phyloP scores from a whole-genome alignment of 2,888 invertebrate species.

The Ophion costatus region DNA sequence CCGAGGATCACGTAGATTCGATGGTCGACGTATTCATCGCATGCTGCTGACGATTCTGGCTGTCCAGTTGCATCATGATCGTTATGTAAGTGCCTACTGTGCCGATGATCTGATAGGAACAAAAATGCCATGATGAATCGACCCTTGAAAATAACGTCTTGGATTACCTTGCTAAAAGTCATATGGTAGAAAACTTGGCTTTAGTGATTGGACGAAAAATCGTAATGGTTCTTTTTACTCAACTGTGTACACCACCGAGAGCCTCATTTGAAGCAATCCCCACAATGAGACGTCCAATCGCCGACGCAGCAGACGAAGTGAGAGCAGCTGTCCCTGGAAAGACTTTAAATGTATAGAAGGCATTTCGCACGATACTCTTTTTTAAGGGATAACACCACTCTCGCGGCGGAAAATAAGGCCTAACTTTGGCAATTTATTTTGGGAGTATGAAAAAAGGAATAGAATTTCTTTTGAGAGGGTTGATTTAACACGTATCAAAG shows the following conservation, averaged over 20 bases:
- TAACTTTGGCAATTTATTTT: too few relatives aligned
- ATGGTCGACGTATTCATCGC: background rate
- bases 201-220: too few relatives aligned
- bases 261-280: constrained; percentile 37
- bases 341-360: background rate
- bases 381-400: too few relatives aligned
- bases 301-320: constrained; percentile 56
- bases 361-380: background rate
- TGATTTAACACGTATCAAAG: too few relatives aligned
- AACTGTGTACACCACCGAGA: background rate
- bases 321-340: constrained; percentile 55
- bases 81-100: constrained; percentile 58
- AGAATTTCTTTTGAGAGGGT: too few relatives aligned
- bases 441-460: too few relatives aligned
- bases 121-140: background rate
- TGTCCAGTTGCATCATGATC: constrained; percentile 65
- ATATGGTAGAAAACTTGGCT: too few relatives aligned
- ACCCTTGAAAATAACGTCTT: too few relatives aligned
- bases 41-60: background rate
- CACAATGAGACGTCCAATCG: constrained; percentile 40
- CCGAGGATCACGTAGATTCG: background rate
- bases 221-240: too few relatives aligned
- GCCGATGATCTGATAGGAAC: constrained; percentile 56
- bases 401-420: too few relatives aligned
- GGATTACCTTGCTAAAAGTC: too few relatives aligned